phyloP scores from a whole-genome alignment of 2,888 invertebrate species.

The Oligia fasciuncula region DNA sequence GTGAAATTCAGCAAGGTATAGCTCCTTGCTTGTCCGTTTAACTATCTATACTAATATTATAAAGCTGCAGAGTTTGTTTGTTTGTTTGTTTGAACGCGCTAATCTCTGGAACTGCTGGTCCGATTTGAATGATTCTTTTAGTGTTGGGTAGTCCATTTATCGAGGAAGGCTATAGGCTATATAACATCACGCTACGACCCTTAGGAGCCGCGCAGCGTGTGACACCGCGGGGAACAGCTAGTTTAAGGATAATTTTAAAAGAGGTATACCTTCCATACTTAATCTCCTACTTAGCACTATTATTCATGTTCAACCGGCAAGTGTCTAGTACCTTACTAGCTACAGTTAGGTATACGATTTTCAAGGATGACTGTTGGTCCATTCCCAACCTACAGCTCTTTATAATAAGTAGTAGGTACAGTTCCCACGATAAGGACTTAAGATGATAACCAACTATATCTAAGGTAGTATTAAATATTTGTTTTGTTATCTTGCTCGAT shows the following conservation, averaged over 20 bases:
- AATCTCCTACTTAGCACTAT: too few relatives aligned
- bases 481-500: constrained; percentile 43
- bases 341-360: background rate
- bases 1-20: background rate
- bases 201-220: too few relatives aligned
- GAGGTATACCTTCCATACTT: too few relatives aligned
- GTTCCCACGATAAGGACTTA: constrained; percentile 58
- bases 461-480: constrained; percentile 51
- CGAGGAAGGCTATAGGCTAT: too few relatives aligned
- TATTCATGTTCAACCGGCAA: background rate
- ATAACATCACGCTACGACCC: too few relatives aligned
- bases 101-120: too few relatives aligned
- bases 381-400: background rate
- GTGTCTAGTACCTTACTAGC: background rate
- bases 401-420: constrained; percentile 25
- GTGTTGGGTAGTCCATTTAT: too few relatives aligned
- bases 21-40: background rate
- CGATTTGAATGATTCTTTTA: too few relatives aligned
- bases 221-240: too few relatives aligned
- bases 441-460: constrained; percentile 42
- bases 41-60: too few relatives aligned
- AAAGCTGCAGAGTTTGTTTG: too few relatives aligned
- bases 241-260: background rate
- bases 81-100: too few relatives aligned
- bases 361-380: constrained; percentile 14